These are phyloP conservation scores for Stegophylla sp. DNA, from an alignment of 2,888 invertebrate genomes.

Conservation along the genomic window DNA sequence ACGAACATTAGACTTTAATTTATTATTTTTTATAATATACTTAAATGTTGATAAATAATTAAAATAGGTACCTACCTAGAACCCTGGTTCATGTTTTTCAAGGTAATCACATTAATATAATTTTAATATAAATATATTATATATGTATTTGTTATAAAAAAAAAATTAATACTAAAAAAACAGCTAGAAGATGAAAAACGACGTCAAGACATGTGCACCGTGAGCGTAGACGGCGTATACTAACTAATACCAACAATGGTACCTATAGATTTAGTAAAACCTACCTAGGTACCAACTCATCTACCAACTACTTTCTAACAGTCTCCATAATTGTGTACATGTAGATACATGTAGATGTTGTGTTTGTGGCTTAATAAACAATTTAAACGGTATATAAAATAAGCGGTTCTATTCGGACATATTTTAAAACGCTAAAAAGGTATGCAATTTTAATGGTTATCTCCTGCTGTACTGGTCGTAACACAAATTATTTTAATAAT, in stretches of 20 bases:
- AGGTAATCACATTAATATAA: slow-evolving; percentile 14
- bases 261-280: neutral
- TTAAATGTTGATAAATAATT: neutral
- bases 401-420: neutral
- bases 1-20: too few relatives aligned
- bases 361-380: neutral
- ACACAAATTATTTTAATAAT: too few relatives aligned
- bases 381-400: neutral
- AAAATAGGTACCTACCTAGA: slow-evolving; percentile 33
- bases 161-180: slow-evolving; percentile 6
- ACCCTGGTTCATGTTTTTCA: slow-evolving; percentile 19
- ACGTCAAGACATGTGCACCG: slow-evolving; percentile 4
- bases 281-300: slow-evolving; percentile 2
- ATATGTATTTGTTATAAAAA: neutral
- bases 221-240: slow-evolving; percentile 29
- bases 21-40: too few relatives aligned
- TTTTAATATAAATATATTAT: neutral
- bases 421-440: neutral
- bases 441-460: neutral
- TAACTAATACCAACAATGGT: slow-evolving; percentile 5
- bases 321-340: neutral
- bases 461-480: too few relatives aligned
- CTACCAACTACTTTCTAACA: slow-evolving; percentile 38
- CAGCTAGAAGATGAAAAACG: neutral
- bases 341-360: too few relatives aligned